Conservation (phyloP, 2,888 invertebrate species). For the Lepidocyrtoides sp. region DNA sequence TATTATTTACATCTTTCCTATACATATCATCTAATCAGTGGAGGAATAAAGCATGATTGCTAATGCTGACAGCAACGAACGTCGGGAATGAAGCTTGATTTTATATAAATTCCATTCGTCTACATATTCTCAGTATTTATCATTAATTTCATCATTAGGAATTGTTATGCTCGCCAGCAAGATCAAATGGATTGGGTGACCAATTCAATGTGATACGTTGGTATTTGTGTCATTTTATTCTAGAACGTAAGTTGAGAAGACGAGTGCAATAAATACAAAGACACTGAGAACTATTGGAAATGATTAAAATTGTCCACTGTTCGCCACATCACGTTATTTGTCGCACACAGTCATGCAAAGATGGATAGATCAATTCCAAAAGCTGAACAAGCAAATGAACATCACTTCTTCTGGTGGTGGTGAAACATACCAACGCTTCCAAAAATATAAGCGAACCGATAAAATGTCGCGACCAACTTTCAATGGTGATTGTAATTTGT, state of each 20-base stretch:
- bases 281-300: neutral
- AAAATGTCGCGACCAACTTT: too few relatives aligned
- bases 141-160: neutral
- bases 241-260: constrained; percentile 15
- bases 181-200: constrained; percentile 51
- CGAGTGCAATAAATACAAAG: neutral
- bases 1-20: constrained; percentile 13
- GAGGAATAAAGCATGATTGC: neutral
- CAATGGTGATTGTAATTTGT: too few relatives aligned
- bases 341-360: too few relatives aligned
- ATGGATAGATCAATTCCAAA: too few relatives aligned
- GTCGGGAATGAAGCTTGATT: neutral
- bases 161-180: constrained; percentile 14
- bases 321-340: constrained; percentile 14
- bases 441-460: too few relatives aligned
- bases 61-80: too few relatives aligned
- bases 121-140: neutral
- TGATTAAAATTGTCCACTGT: constrained; percentile 3
- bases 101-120: neutral
- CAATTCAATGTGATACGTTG: constrained; percentile 63
- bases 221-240: constrained; percentile 78
- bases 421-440: too few relatives aligned
- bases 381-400: neutral
- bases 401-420: neutral
- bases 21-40: neutral